phyloP scores from a whole-genome alignment of 2,888 invertebrate species.

The Calameuta idolon region DNA sequence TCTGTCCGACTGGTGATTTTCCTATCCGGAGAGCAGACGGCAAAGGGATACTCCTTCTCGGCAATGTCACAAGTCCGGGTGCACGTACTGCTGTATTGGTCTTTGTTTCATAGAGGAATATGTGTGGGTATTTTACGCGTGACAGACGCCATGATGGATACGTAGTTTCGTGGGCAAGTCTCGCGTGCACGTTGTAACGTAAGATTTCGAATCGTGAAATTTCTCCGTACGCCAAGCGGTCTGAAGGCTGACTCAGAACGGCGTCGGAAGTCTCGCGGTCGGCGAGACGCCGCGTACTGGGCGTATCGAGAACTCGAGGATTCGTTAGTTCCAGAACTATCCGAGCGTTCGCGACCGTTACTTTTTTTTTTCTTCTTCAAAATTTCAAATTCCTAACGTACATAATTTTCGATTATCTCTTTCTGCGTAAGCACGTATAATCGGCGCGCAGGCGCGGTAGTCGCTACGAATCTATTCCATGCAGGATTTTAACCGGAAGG shows the following conservation, averaged over 20 bases:
- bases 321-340: background rate
- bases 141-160: background rate
- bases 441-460: background rate
- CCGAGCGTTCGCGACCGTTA: background rate
- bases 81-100: background rate
- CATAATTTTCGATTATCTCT: background rate
- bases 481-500: constrained; percentile 4
- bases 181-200: background rate
- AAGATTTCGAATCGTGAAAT: background rate
- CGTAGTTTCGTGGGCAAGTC: background rate
- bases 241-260: background rate
- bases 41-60: background rate
- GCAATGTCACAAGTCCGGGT: background rate
- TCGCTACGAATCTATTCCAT: background rate
- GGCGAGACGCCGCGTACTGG: background rate
- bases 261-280: background rate
- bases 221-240: background rate
- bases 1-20: background rate
- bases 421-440: background rate
- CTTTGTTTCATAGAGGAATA: background rate
- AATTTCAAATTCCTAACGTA: background rate
- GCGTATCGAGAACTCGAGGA: background rate
- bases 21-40: background rate
- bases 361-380: background rate
- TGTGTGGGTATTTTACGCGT: background rate